Percentiles rank a stretch among this genome's conserved stretches.
Conservation (phyloP, 2,113 vertebrate genomes). For the Nettapus auritus region DNA sequence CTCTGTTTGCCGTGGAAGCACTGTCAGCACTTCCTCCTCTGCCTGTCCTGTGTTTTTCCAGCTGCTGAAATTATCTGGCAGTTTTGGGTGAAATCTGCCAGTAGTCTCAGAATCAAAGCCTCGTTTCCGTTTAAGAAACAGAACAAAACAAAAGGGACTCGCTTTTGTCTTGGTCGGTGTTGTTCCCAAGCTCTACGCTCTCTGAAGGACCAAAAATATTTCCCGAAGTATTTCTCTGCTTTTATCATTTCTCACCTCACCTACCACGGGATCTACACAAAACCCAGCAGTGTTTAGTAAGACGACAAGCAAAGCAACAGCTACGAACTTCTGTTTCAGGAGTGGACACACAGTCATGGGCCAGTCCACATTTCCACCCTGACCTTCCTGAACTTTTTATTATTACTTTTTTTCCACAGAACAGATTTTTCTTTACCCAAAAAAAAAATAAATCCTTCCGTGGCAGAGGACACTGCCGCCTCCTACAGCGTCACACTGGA, state of each 20-base stretch:
- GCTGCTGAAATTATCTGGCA: background rate
- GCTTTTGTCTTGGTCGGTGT: background rate
- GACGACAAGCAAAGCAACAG: background rate
- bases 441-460: background rate
- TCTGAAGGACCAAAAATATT: background rate
- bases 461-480: background rate
- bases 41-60: accelerated
- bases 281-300: background rate
- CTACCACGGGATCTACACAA: background rate
- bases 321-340: background rate
- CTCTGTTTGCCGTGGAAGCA: background rate
- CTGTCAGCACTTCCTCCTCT: background rate
- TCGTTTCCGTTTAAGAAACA: background rate
- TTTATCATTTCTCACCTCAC: background rate
- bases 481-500: accelerated
- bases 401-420: background rate
- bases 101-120: background rate
- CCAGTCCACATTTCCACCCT: background rate
- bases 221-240: background rate
- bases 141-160: background rate
- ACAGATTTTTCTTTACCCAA: background rate
- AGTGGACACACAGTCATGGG: background rate
- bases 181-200: background rate
- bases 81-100: background rate
- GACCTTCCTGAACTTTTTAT: background rate